Conservation (phyloP, 2,113 vertebrate species). For the Epinephelus fuscoguttatus region DNA sequence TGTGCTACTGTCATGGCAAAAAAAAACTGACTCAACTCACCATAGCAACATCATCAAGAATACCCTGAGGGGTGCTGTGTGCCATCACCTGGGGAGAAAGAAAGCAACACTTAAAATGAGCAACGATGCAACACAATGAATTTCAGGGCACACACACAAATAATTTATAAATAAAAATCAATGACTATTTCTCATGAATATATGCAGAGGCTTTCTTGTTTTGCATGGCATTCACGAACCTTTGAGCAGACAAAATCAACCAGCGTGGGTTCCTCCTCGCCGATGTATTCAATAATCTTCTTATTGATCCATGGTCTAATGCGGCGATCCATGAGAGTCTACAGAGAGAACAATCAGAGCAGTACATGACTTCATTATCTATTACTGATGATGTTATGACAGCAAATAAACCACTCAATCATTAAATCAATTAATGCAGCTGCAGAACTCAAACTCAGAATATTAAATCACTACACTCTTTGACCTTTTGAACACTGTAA, state of each 20-base stretch:
- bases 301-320: conserved; percentile 99
- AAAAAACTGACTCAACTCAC: conserved; percentile 82
- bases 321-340: conserved; percentile 98
- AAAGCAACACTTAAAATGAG: background rate
- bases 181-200: background rate
- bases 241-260: conserved; percentile 99
- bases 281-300: conserved; percentile 99
- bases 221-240: conserved; percentile 77
- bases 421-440: background rate
- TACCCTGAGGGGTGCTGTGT: conserved; percentile 98
- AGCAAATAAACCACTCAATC: background rate
- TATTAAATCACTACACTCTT: background rate
- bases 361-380: background rate
- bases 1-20: too few species aligned
- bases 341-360: conserved; percentile 6
- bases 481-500: background rate
- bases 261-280: conserved; percentile 97
- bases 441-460: background rate
- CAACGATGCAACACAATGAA: background rate
- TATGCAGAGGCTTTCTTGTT: background rate
- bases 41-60: conserved; percentile 99
- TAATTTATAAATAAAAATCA: background rate
- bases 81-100: conserved; percentile 92
- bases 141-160: background rate
- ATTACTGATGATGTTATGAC: background rate